Percentiles rank a stretch among this genome's conserved stretches.
These are phyloP conservation scores for Nomia melanderi DNA, from an alignment of 1,140 invertebrate species.

Conservation along the genomic window DNA sequence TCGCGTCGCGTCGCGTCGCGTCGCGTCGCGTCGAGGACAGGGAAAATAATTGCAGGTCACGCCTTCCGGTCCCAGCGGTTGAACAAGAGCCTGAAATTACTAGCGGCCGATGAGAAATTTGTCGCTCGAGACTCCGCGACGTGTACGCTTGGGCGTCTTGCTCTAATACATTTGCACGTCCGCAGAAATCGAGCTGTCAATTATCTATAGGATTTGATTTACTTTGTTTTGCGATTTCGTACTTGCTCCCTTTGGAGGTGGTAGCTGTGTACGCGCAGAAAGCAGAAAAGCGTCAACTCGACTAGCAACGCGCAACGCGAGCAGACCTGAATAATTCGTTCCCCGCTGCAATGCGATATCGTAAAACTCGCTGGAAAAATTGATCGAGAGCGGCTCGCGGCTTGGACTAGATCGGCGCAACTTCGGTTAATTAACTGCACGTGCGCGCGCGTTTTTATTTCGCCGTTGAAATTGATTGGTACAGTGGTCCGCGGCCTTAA, in stretches of 20 bases:
- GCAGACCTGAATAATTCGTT: slow-evolving; percentile 13
- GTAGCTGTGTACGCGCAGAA: not conserved
- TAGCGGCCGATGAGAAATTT: too few relatives aligned
- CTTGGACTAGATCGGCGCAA: not conserved
- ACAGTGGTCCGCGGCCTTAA: not conserved
- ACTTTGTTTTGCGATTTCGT: too few relatives aligned
- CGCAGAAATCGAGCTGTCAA: too few relatives aligned
- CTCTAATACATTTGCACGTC: too few relatives aligned
- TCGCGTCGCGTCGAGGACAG: not conserved
- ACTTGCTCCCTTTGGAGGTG: too few relatives aligned
- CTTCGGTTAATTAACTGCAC: slow-evolving; percentile 55
- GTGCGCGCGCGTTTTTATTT: too few relatives aligned
- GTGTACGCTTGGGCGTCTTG: too few relatives aligned
- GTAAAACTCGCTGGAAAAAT: slow-evolving; percentile 18
- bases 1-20: too few relatives aligned
- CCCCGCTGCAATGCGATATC: not conserved
- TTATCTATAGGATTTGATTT: too few relatives aligned
- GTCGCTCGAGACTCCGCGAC: too few relatives aligned
- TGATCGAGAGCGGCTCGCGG: not conserved
- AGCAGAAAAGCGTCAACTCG: not conserved
- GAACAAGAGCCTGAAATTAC: too few relatives aligned
- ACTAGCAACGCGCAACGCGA: not conserved
- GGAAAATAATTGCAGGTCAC: not conserved
- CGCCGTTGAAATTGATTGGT: not conserved
- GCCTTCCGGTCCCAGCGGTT: not conserved